Evolutionary conservation across 1,140 invertebrate genomes (phyloP).

Genomic region (Eubasilissa regina): DNA sequence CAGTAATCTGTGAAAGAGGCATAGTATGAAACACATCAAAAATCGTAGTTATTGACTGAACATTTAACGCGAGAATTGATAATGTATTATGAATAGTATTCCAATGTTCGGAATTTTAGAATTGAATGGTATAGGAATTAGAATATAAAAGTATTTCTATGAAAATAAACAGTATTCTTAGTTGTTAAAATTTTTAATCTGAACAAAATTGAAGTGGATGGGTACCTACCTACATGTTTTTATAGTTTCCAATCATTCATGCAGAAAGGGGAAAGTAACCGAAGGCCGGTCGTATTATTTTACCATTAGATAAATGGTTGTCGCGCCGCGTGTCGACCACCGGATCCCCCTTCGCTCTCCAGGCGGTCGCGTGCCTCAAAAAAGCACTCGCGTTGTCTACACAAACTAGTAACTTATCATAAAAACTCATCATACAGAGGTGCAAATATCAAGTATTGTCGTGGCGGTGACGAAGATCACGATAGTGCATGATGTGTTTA

Average conservation of each 20-base stretch:
- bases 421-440: slow-evolving; percentile 16
- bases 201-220: no score
- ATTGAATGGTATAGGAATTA: no score
- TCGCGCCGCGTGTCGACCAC: slow-evolving; percentile 25
- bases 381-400: slow-evolving; percentile 13
- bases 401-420: slow-evolving; percentile 28
- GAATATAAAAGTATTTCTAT: no score
- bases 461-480: neutral
- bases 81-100: no score
- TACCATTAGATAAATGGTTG: slow-evolving; percentile 53
- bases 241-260: slow-evolving; percentile 10
- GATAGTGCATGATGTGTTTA: no score
- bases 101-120: no score
- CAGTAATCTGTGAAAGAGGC: no score
- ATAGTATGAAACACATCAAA: no score
- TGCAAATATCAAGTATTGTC: neutral
- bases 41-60: no score
- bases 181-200: no score
- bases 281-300: slow-evolving; percentile 52
- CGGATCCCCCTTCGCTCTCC: neutral
- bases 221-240: neutral
- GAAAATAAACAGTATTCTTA: no score
- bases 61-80: no score
- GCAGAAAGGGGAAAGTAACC: slow-evolving; percentile 21
- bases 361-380: slow-evolving; percentile 34